Evolutionary conservation across 1,140 invertebrate species (phyloP), one percentile per base, ranked within the genome.

Genomic region (Drosophila fuyamai): DNA sequence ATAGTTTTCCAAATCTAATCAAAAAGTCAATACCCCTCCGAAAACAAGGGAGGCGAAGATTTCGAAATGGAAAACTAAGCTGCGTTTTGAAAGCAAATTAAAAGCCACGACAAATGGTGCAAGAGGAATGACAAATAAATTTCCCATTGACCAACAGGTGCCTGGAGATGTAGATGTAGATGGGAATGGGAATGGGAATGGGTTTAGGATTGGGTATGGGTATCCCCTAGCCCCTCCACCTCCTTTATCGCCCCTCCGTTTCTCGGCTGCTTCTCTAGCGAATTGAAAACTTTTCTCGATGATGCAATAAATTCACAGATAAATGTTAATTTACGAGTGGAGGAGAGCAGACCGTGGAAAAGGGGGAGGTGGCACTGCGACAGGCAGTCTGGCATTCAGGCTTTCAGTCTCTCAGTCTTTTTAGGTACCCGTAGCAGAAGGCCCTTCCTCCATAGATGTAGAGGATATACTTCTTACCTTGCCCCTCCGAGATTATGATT

Each of bases 281-380:
- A 88, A 83, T 89, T 89, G 83, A 89, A 88, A 74, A 80, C 56
- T 88, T 77, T 76, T 83, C 56, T 58, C 77, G 77, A 84, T 88
- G 84, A 80, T 89, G 84, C 84, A 89, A 88, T 88, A 89, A 88
- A 88, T 89, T 88, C 59, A 71, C 57, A 88, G 84, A 88, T 88
- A 83, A 83, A 78, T 88, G 65, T 84, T 81, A 79, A 89, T 88
- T 88, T 88, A 89, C 84, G 76, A 88, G 67, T 58, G 14, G 35
- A 47, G 65, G 46, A 27, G 61, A 36, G 46, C 46, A 9, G n/a
- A 14, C 32, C 29, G 12, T 5, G 23, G 32, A 13, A 16, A 10
- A 54, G 66, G 18, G 13, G 27, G 43, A 29, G 53, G 14, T 44
- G 41, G 18, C 41, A 7, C 9, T 56, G 50, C 75, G 74, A 77